Base-by-base conservation (phyloP, 1,140 invertebrate species). In the Drosophila simulans region DNA sequence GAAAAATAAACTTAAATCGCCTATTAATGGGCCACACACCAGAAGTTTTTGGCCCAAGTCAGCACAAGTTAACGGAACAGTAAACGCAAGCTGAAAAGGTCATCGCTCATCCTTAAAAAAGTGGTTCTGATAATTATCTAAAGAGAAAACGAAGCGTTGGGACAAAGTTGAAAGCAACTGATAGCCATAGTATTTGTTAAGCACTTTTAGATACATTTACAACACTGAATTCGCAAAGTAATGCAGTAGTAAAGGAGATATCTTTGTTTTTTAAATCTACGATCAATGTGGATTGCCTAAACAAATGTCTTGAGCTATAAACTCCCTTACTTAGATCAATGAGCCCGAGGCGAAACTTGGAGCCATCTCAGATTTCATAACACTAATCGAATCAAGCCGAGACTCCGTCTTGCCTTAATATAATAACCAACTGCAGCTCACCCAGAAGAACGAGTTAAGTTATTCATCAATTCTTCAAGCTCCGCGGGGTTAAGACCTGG, bases 1-100 rank as follows among this genome's bases (percentile, higher is more conserved):
- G 31, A 85, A 85, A 85, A 85, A 85, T 85, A 81, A 85, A 85
- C 81, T 85, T 77, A 85, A 85, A 85, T 85, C 82, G 82, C 78
- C 82, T 85, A 85, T 85, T 85, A 85, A 85, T 85, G 78, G 62
- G 46, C 63, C 39, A 39, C 54, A 53, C 27, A 17, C 51, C 57
- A 49, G 68, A 49, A 75, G 49, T 40, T 74, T 39, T 63, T 42
- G 51, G 22, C 34, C 81, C 56, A 70, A 82, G 82, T 85, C 82
- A 85, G 82, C 78, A 82, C 74, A 88, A 82, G 69, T 88, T 88
- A 81, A 85, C 60, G 48, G 76, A 35, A 55, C 58, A 55, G 31
- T 48, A 43, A 58, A 51, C 37, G 53, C 37, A 12, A 10, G 12
- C 22, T 22, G 20, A 56, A 65, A 68, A 37, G 59, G 49, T 54